Evolutionary conservation across 2,888 invertebrate species (phyloP).

Genomic region (Eristalinus aeneus): DNA sequence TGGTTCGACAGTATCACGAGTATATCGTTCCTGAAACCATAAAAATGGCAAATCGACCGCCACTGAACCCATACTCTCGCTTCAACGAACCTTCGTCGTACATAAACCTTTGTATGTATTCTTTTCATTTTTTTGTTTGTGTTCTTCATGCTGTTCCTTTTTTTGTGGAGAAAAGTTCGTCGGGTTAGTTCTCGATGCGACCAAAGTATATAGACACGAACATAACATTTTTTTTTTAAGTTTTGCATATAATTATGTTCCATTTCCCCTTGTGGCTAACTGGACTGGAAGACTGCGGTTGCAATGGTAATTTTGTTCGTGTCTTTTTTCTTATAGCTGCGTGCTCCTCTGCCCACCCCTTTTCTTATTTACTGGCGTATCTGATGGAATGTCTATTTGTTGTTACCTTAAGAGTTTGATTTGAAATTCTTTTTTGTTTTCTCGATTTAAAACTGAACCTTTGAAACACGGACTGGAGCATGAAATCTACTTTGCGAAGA

Average conservation of each 20-base stretch:
- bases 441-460: background rate
- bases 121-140: conserved; percentile 61
- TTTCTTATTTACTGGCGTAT: conserved; percentile 13
- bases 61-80: conserved; percentile 68
- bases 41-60: conserved; percentile 78
- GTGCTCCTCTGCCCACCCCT: background rate
- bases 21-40: conserved; percentile 76
- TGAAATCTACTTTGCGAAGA: too few relatives aligned
- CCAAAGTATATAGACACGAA: conserved; percentile 47
- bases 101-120: background rate
- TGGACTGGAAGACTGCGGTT: conserved; percentile 65
- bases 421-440: background rate
- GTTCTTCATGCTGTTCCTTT: conserved; percentile 44
- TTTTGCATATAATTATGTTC: conserved; percentile 68
- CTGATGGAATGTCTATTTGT: conserved; percentile 36
- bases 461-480: background rate
- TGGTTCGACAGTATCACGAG: conserved; percentile 63
- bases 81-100: background rate
- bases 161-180: conserved; percentile 59
- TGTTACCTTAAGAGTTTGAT: conserved; percentile 15
- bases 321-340: conserved; percentile 13
- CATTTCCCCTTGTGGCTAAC: conserved; percentile 66
- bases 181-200: conserved; percentile 51
- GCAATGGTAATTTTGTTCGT: conserved; percentile 44
- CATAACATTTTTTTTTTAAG: conserved; percentile 13